Base-by-base conservation (phyloP, 2,797 vertebrate species). In the Xerus rutilus region DNA sequence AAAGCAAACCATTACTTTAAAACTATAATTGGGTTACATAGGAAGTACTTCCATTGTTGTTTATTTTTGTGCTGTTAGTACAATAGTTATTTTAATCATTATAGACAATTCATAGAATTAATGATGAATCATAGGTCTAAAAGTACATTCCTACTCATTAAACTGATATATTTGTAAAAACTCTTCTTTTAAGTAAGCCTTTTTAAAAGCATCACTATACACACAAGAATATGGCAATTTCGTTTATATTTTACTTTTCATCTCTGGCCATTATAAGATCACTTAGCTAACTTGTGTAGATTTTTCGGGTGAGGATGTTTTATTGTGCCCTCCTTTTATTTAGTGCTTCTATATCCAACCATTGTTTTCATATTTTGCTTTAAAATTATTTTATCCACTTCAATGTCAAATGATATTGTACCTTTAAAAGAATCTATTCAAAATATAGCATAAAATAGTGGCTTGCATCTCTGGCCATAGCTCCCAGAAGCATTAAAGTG, bases 401-500 rank as follows among this genome's bases (percentile, higher is more conserved):
- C 97, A 97, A 78, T 96, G 92, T 96, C 97, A 97, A 96, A 97
- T 81, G 72, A 96, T 78, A 95, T 92, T 94, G 95, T 78, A 94
- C 52, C 91, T 96, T 83, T 69, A 96, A 97, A 84, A 57, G 15
- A 76, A 92, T 49, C 81, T 91, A 96, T 52, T 97, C 89, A 97
- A 96, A 96, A 86, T 76, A 96, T 76, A 96, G 84, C 79, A 93
- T 87, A 96, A 98, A 96, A 93, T 84, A 95, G 52, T 86, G 97
- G 97, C 81, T 94, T 87, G 7, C 57, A 69, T 76, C 77, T 7
- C 28, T 97, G 88, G 70, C 96, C 94, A 74, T 23, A 92, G 81
- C 93, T 95, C 88, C 89, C n/a, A 97, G 93, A 91, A 98, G 96
- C 95, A 96, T 97, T 98, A 97, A 90, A 96, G 98, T 97, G 93